Evolutionary conservation across 2,113 vertebrate genomes (phyloP).

Genomic region (Lagopus leucura): DNA sequence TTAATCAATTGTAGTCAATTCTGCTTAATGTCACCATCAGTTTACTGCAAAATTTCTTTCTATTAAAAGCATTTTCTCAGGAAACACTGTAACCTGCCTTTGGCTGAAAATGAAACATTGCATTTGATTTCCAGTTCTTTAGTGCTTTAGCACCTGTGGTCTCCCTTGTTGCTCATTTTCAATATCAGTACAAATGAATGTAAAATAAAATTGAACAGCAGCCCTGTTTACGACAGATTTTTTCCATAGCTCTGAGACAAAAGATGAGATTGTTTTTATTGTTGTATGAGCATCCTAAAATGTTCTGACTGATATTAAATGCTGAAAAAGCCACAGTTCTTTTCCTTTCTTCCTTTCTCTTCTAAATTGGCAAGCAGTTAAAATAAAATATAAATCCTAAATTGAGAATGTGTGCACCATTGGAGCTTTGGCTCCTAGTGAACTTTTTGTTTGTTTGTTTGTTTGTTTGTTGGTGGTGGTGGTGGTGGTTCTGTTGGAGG

Average conservation of each 20-base stretch:
- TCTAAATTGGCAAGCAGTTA: neutral
- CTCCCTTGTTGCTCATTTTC: slow-evolving; percentile 53
- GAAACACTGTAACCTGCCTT: neutral
- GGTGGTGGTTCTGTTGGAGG: too few species aligned
- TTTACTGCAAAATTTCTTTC: neutral
- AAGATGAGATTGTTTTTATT: slow-evolving; percentile 23
- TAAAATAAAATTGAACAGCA: slow-evolving; percentile 53
- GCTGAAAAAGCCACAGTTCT: neutral
- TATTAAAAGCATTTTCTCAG: slow-evolving; percentile 2
- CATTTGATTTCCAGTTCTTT: slow-evolving; percentile 46
- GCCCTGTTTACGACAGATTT: slow-evolving; percentile 11
- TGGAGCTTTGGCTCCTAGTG: neutral
- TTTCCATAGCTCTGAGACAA: neutral
- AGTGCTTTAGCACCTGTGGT: slow-evolving; percentile 34
- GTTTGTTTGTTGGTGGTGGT: too few species aligned
- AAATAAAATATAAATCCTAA: neutral
- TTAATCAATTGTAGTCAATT: slow-evolving; percentile 12
- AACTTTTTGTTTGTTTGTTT: neutral
- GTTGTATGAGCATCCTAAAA: neutral
- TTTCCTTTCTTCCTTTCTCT: neutral
- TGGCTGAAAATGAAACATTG: slow-evolving; percentile 39
- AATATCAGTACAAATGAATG: slow-evolving; percentile 16
- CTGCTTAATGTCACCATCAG: neutral
- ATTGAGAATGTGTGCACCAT: neutral
- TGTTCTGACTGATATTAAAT: neutral